Base-by-base conservation (phyloP, 2,888 invertebrate genomes). In the Amaurobius ferox region DNA sequence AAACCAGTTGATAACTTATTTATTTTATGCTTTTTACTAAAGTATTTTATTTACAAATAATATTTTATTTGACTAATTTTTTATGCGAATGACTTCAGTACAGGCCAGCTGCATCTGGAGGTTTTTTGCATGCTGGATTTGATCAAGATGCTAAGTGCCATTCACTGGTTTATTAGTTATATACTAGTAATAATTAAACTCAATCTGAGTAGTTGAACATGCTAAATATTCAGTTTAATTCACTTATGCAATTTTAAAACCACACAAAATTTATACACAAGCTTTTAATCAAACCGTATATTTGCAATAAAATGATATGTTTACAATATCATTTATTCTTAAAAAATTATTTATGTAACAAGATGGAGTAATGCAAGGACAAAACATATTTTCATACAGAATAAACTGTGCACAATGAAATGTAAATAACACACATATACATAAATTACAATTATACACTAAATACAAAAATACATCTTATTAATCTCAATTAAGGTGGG, bases 401-500 rank as follows among this genome's bases (percentile, higher is more conserved):
- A 66, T 66, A 30, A 66, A 66, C 66, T 66, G 66, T 66, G 66
- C 66, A 66, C 35, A 35, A 32, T 66, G 35, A 66, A 30, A 66
- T 66, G 23, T 66, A 66, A 66, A 66, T 35, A 32, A 66, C 19
- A 66, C 32, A 66, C 67, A 77, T 77, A 68, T 77, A 77, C 77
- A 68, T 35, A 77, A n/a, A 77, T 77, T 77, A 28, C 77, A 77
- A 77, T 61, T 77, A 61, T 23, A 55, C 48, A 68, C 32, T 77
- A 61, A 16, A 35, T 68, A 68, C 32, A 77, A 77, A 77, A 77
- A 77, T 77, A 77, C 68, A 77, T 76, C 32, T 66, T 19, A 61
- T 26, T 61, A 32, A 30, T 66, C 28, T 66, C 19, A 66, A 66
- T 35, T 32, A 30, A 55, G 30, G 32, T 66, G 66, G 35, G 66